A percentile compares a stretch with the other conserved stretches of the same genome.
Conservation (phyloP, 2,888 invertebrate genomes). For the Drosophila cognata region DNA sequence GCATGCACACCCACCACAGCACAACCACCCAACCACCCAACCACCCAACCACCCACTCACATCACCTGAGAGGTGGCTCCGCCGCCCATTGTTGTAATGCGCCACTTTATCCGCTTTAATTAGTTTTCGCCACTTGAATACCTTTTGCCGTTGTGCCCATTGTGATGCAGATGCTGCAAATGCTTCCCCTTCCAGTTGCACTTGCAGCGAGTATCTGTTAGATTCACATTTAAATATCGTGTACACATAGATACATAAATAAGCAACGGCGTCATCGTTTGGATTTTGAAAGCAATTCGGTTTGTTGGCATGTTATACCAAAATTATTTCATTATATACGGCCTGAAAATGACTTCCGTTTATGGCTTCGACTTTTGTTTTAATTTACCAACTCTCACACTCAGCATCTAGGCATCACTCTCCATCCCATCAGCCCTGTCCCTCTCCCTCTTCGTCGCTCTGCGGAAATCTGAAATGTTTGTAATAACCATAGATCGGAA, state of each 20-base stretch:
- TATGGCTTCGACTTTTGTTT: constrained; percentile 75
- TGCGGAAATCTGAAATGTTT: constrained; percentile 67
- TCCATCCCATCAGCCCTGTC: background rate
- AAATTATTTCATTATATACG: constrained; percentile 77
- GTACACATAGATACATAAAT: constrained; percentile 1
- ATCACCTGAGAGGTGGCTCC: constrained; percentile 12
- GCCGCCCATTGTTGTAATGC: constrained; percentile 76
- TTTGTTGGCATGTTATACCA: constrained; percentile 40
- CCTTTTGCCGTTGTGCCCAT: constrained; percentile 49
- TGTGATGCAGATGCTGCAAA: constrained; percentile 76
- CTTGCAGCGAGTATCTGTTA: constrained; percentile 18
- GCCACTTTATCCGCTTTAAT: constrained; percentile 81
- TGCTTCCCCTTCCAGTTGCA: constrained; percentile 68
- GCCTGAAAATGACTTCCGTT: constrained; percentile 76
- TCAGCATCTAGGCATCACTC: constrained; percentile 22
- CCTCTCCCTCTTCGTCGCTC: background rate
- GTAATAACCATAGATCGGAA: constrained; percentile 75
- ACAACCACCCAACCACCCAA: background rate
- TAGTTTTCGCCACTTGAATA: constrained; percentile 80
- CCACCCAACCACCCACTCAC: background rate
- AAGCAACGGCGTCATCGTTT: constrained; percentile 45
- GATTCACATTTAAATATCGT: constrained; percentile 39
- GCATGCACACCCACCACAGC: constrained; percentile 54
- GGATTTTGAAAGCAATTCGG: constrained; percentile 68
- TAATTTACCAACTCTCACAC: constrained; percentile 62